A percentile compares a stretch with the other conserved stretches of the same genome.
These are phyloP conservation scores for Lagodon rhomboides DNA, from an alignment of 2,797 vertebrate genomes.

Conservation along the genomic window DNA sequence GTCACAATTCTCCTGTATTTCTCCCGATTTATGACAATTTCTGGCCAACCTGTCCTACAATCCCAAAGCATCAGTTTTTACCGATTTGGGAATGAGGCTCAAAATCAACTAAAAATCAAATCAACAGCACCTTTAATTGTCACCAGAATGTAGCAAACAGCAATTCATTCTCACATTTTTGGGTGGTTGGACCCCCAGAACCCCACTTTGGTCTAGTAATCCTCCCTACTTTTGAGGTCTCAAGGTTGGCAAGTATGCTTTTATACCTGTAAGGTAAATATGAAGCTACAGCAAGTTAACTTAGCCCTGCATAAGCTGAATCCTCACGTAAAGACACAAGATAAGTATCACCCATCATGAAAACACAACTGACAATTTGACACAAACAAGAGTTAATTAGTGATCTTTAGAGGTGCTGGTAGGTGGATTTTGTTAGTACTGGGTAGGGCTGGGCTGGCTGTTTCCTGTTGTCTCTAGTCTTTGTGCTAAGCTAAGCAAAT, in stretches of 20 bases:
- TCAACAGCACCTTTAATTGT: too few relatives aligned
- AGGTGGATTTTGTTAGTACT: not conserved
- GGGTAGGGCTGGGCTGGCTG: not conserved
- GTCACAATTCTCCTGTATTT: too few relatives aligned
- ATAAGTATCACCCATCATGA: not conserved
- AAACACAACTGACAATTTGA: not conserved
- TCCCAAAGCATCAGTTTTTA: too few relatives aligned
- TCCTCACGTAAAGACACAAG: not conserved
- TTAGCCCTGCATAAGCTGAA: not conserved
- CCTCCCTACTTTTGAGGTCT: too few relatives aligned
- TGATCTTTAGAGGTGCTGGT: not conserved
- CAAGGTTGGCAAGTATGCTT: not conserved
- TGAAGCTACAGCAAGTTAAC: not conserved
- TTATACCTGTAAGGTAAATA: not conserved
- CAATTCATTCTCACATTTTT: too few relatives aligned
- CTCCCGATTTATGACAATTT: too few relatives aligned
- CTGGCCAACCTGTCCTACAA: too few relatives aligned
- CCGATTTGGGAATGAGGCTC: too few relatives aligned
- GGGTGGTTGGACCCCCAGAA: too few relatives aligned
- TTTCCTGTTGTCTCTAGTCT: not conserved
- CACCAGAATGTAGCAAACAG: too few relatives aligned
- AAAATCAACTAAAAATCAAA: too few relatives aligned
- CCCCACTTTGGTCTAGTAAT: too few relatives aligned
- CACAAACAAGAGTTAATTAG: not conserved
- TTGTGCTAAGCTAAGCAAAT: slow-evolving; percentile 19